A percentile compares a stretch with the other conserved stretches of the same genome.
Evolutionary conservation across 1,140 invertebrate species (phyloP).

Genomic region (Caenorhabditis brenneri): DNA sequence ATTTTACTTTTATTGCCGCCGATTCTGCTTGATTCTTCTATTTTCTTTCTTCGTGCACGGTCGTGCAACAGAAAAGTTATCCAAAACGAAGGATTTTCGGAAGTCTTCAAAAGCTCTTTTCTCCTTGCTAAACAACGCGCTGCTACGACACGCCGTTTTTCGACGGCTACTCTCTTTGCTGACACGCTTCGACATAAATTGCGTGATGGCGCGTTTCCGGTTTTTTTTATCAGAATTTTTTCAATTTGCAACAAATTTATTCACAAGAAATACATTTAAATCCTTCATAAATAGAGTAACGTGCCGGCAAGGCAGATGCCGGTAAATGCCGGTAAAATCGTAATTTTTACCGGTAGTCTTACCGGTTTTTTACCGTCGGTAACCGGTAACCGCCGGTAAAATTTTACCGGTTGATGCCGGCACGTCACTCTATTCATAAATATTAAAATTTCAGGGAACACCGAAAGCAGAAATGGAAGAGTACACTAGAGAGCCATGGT

Average conservation of each 20-base stretch:
- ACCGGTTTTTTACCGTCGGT: no score
- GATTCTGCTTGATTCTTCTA: no score
- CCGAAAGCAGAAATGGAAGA: conserved; percentile 58
- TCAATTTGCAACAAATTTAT: background rate
- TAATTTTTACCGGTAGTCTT: no score
- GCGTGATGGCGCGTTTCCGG: conserved; percentile 10
- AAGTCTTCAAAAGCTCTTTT: background rate
- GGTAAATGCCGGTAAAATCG: no score
- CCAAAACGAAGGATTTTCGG: no score
- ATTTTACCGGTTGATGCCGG: no score
- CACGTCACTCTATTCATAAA: no score
- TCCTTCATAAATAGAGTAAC: background rate
- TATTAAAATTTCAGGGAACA: background rate
- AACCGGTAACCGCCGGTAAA: conserved; percentile 77
- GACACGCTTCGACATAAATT: background rate
- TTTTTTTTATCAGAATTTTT: background rate
- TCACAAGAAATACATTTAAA: no score
- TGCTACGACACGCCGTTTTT: background rate
- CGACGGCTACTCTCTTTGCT: background rate
- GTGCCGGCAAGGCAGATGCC: no score
- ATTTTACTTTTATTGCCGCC: no score
- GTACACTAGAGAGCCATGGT: conserved; percentile 62
- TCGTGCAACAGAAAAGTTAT: no score
- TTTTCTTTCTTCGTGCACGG: no score
- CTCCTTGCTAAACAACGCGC: background rate